Evolutionary conservation across 2,888 invertebrate species (phyloP), one percentile per base, ranked within the genome.

Genomic region (Abrostola triplasia): DNA sequence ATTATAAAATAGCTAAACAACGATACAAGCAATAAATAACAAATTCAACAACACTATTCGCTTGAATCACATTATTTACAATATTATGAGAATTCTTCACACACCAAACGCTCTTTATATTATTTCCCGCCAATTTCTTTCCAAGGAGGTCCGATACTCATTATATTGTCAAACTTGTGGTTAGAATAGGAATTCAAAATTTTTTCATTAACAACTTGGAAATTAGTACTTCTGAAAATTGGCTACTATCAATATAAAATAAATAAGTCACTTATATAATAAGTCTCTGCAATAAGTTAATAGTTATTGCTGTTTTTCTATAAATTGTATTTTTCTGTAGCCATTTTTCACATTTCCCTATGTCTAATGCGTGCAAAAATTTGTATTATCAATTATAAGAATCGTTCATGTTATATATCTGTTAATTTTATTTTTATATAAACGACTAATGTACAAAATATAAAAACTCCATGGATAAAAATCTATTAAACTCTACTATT

Each of bases 21-120:
- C 86, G 83, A 84, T 88, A 92, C 89, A 91, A 92, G 92, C 92
- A 92, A 92, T 91, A 92, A 92, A 92, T 92, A 92, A 92, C 92
- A 92, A 90, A 88, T 89, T 88, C 82, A 91, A 91, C 88, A 90
- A 91, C 91, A 89, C 90, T 91, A 84, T 88, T 87, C 86, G 81
- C 88, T 87, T 88, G 82, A 87, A 86, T 84, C 85, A 80, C 84
- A 81, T 88, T 90, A 89, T 88, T 86, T 89, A 90, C 87, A 90
- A 81, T 77, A 80, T 82, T 70, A 86, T 86, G 88, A 89, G 84
- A 83, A 86, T 88, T 86, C 85, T 85, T 85, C 64, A 78, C 73
- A 78, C 76, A 63, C 71, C 67, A 70, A 73, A 60, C 69, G 42
- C 50, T 62, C 66, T 59, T 60, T 47, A 36, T 41, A 40, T 36